Percentiles rank a stretch among this genome's conserved stretches.
Conservation (phyloP, 1,140 invertebrate species). For the Papilio glaucus region DNA sequence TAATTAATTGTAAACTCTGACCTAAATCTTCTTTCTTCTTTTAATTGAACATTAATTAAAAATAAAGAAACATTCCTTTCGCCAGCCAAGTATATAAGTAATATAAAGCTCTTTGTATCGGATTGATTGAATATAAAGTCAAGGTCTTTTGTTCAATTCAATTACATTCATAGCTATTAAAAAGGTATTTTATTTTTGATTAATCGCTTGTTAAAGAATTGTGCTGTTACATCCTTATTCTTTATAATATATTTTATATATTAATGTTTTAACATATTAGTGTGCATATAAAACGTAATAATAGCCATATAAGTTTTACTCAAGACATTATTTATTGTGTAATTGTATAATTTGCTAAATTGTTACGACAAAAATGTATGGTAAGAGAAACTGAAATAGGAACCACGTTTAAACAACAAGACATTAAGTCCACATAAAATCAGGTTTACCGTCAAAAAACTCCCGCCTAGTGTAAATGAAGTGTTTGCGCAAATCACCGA, state of each 20-base stretch:
- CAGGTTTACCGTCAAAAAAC: neutral
- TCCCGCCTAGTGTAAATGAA: neutral
- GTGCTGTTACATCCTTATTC: neutral
- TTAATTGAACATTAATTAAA: neutral
- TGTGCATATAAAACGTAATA: too few species aligned
- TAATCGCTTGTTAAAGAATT: neutral
- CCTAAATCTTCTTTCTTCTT: too few species aligned
- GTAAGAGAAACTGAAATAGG: too few species aligned
- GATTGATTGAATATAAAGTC: slow-evolving; percentile 14
- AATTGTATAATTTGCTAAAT: too few species aligned
- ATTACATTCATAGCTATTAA: neutral
- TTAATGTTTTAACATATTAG: too few species aligned
- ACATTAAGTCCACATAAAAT: neutral
- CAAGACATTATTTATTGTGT: too few species aligned
- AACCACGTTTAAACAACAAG: neutral
- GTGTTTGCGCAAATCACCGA: neutral
- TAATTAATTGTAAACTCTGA: neutral
- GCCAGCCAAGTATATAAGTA: neutral
- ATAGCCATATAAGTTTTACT: too few species aligned
- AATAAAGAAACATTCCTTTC: neutral
- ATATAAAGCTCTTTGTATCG: neutral
- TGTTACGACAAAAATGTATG: too few species aligned
- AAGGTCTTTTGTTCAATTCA: slow-evolving; percentile 10
- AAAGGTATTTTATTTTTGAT: neutral
- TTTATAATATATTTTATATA: too few species aligned